A percentile compares a stretch with the other conserved stretches of the same genome.
Conservation (phyloP, 2,113 vertebrate genomes). For the Corythaixoides concolor region DNA sequence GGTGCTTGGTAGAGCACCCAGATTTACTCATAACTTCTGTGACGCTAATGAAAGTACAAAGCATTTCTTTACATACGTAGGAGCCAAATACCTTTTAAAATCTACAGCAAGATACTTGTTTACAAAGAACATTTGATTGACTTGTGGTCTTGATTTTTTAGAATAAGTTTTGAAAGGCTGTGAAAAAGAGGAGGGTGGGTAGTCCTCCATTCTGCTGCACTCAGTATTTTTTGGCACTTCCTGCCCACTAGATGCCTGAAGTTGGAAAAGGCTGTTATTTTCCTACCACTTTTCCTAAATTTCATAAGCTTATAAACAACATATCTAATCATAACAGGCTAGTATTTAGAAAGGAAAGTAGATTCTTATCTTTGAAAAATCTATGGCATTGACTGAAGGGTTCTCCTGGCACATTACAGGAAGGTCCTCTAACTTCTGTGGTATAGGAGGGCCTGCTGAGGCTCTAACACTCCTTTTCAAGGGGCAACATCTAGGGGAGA, state of each 20-base stretch:
- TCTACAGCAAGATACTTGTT: background rate
- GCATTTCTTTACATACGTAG: background rate
- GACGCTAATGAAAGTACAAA: background rate
- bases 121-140: background rate
- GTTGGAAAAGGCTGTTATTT: background rate
- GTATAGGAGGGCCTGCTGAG: background rate
- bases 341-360: background rate
- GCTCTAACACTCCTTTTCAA: background rate
- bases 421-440: background rate
- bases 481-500: background rate
- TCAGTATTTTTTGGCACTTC: background rate
- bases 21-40: background rate
- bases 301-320: background rate
- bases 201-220: background rate
- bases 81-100: background rate
- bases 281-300: background rate
- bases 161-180: background rate
- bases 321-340: background rate
- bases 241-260: background rate
- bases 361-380: background rate
- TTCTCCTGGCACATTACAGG: background rate
- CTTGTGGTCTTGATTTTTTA: background rate
- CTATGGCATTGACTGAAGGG: background rate
- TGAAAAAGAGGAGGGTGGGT: background rate
- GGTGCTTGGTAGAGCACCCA: background rate